Percentiles rank a stretch among this genome's conserved stretches.
These are phyloP conservation scores for Heliconius sara DNA, from an alignment of 2,888 invertebrate species.

Conservation along the genomic window DNA sequence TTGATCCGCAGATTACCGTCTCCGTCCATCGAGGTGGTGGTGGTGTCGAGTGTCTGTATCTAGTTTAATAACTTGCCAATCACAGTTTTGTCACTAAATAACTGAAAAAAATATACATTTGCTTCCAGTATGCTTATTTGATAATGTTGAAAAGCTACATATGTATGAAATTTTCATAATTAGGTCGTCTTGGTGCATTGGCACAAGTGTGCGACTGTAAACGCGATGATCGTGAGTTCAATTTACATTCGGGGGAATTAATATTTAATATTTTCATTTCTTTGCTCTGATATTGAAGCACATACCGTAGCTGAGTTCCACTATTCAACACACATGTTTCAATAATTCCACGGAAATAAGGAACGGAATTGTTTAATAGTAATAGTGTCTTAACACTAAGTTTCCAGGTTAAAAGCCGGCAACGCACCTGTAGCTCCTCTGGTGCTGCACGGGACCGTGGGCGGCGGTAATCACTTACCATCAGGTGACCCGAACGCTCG, in stretches of 20 bases:
- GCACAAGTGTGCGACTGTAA: not conserved
- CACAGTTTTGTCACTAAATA: not conserved
- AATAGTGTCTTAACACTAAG: not conserved
- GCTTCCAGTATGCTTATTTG: too few species aligned
- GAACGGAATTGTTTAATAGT: not conserved
- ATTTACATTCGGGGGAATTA: not conserved
- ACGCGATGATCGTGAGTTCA: not conserved
- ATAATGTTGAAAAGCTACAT: too few species aligned
- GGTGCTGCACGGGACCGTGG: too few species aligned
- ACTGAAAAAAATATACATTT: too few species aligned
- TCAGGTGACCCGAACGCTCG: too few species aligned
- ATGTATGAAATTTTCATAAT: not conserved
- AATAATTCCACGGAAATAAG: not conserved
- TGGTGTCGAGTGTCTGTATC: not conserved
- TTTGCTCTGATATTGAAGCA: not conserved
- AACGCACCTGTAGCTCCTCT: too few species aligned
- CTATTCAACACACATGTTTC: not conserved
- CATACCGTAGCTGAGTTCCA: not conserved
- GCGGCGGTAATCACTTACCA: too few species aligned
- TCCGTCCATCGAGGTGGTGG: slow-evolving; percentile 24
- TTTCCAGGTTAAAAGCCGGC: too few species aligned
- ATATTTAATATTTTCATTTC: not conserved
- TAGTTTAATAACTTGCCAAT: slow-evolving; percentile 10
- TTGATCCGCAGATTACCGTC: slow-evolving; percentile 38
- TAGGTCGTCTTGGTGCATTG: not conserved